phyloP scores from a whole-genome alignment of 2,113 vertebrate species.

The Menura novaehollandiae region DNA sequence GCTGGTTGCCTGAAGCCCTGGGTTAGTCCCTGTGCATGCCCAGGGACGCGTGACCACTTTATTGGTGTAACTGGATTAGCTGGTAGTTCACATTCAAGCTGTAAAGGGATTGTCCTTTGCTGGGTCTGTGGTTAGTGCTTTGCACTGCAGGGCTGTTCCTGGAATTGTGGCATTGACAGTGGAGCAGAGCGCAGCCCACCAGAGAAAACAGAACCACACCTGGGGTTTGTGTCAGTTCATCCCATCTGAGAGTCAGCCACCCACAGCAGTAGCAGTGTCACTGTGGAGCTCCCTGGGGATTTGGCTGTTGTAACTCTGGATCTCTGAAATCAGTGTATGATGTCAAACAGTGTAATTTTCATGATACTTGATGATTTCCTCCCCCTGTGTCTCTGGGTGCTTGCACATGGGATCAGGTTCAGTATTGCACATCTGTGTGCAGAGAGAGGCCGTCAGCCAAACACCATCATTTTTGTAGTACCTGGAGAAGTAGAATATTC shows the following conservation, averaged over 20 bases:
- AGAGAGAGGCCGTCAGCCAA: not conserved
- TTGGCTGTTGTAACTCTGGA: not conserved
- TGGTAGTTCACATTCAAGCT: not conserved
- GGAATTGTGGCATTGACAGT: not conserved
- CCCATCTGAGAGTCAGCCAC: not conserved
- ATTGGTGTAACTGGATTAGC: not conserved
- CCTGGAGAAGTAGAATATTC: not conserved
- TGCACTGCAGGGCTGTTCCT: not conserved
- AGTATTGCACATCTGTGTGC: not conserved
- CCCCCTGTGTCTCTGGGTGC: fast-evolving
- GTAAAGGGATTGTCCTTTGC: not conserved
- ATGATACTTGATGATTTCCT: not conserved
- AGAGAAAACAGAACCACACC: not conserved
- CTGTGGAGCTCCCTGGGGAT: not conserved
- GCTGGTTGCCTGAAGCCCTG: not conserved
- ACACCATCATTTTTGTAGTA: not conserved
- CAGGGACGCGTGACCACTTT: not conserved
- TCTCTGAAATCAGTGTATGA: not conserved
- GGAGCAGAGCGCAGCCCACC: not conserved
- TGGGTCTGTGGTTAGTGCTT: not conserved
- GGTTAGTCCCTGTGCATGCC: not conserved
- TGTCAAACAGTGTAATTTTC: not conserved
- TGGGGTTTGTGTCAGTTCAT: not conserved
- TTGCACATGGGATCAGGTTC: not conserved
- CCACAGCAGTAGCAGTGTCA: not conserved